Conservation (phyloP, 2,113 vertebrate genomes). For the Ameiurus melas region DNA sequence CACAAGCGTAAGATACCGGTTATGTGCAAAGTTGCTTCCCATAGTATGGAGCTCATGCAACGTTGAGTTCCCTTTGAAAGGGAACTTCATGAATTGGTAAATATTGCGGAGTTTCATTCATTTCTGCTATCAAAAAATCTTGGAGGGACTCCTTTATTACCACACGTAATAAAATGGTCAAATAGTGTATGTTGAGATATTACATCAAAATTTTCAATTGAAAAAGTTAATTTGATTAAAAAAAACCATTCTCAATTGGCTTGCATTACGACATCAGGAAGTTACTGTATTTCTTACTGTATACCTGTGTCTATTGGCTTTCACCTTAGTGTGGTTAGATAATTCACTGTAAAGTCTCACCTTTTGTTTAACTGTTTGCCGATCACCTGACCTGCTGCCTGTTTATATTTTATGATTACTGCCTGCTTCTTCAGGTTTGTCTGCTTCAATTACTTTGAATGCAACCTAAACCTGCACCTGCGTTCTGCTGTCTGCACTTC, state of each 20-base stretch:
- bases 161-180: background rate
- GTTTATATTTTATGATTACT: background rate
- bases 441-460: constrained; percentile 10
- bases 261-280: background rate
- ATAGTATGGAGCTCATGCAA: too few relatives aligned
- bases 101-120: too few relatives aligned
- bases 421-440: background rate
- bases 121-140: too few relatives aligned
- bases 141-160: too few relatives aligned
- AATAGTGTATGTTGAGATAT: background rate
- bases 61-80: too few relatives aligned
- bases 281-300: too few relatives aligned
- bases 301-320: background rate
- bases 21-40: too few relatives aligned
- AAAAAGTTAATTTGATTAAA: background rate
- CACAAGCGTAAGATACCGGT: too few relatives aligned
- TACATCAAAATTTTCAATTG: background rate
- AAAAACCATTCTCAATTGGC: background rate
- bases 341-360: background rate
- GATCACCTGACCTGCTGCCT: background rate
- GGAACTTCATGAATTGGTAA: too few relatives aligned
- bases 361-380: background rate
- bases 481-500: background rate
- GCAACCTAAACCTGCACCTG: background rate
- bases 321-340: background rate